Conservation (phyloP, 2,888 invertebrate genomes). For the Phoronis australis region DNA sequence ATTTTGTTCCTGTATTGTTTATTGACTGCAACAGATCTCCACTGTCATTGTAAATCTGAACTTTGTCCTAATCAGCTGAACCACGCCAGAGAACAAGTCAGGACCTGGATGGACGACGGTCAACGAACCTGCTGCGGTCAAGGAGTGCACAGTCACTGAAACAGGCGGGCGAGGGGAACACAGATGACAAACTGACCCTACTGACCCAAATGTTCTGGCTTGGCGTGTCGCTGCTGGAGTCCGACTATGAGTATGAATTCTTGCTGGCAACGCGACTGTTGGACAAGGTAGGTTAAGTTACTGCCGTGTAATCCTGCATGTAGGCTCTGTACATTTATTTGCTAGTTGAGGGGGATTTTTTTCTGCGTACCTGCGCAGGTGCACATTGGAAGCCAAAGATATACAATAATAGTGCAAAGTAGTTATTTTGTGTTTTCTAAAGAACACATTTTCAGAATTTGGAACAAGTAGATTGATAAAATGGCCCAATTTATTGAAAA, state of each 20-base stretch:
- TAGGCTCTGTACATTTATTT: neutral
- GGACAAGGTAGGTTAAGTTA: constrained; percentile 70
- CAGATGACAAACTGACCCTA: constrained; percentile 80
- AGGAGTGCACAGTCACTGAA: constrained; percentile 93
- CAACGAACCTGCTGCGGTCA: constrained; percentile 66
- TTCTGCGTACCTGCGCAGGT: neutral
- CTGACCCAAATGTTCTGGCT: constrained; percentile 96
- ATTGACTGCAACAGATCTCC: neutral
- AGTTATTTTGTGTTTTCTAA: too few relatives aligned
- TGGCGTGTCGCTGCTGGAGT: constrained; percentile 89
- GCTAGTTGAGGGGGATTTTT: neutral
- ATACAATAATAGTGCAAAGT: too few relatives aligned
- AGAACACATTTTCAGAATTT: too few relatives aligned
- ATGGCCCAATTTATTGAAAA: too few relatives aligned
- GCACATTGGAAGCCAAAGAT: neutral
- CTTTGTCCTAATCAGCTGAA: constrained; percentile 15
- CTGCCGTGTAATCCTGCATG: neutral
- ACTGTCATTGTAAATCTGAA: neutral
- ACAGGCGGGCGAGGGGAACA: constrained; percentile 33
- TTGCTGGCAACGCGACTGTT: constrained; percentile 82
- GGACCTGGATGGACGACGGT: constrained; percentile 28
- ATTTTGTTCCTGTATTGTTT: neutral
- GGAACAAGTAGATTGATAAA: too few relatives aligned
- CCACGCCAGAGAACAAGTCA: constrained; percentile 28
- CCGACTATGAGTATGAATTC: constrained; percentile 98